Percentiles rank a stretch among this genome's conserved stretches.
Conservation (phyloP, 2,888 invertebrate species). For the Xestia ashworthii region DNA sequence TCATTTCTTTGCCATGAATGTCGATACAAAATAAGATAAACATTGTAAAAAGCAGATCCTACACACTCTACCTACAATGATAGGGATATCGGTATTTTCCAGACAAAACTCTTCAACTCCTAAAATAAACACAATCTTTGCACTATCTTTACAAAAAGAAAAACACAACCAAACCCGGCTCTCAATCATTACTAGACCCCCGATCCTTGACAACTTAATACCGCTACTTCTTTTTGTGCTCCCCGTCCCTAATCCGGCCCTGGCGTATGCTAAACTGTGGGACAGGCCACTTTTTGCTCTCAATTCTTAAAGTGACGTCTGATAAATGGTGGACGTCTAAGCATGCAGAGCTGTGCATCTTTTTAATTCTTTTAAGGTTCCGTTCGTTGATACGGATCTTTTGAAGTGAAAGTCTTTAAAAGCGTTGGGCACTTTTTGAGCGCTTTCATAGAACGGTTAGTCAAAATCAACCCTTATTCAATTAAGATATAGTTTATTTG, state of each 20-base stretch:
- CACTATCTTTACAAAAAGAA: not conserved
- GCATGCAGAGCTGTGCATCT: constrained; percentile 71
- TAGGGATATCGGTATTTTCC: not conserved
- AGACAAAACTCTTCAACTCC: not conserved
- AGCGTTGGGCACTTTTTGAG: no score
- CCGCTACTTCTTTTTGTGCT: constrained; percentile 18
- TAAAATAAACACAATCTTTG: not conserved
- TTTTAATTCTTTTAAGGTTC: constrained; percentile 65
- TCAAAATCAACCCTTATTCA: no score
- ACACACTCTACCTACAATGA: no score
- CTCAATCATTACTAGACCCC: constrained; percentile 14
- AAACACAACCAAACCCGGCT: not conserved
- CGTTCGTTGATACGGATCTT: not conserved
- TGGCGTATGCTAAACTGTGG: constrained; percentile 51
- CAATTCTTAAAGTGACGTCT: constrained; percentile 69
- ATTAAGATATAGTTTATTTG: no score
- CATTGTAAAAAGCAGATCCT: no score
- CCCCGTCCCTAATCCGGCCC: constrained; percentile 48
- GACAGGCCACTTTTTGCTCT: constrained; percentile 65
- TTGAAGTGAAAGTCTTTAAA: no score
- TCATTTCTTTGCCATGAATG: no score
- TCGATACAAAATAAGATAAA: no score
- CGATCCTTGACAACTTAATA: constrained; percentile 38
- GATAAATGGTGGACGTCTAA: constrained; percentile 71
- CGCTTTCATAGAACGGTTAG: no score